Base-by-base conservation (phyloP, 2,888 invertebrate genomes). In the Cylloceria caligata region DNA sequence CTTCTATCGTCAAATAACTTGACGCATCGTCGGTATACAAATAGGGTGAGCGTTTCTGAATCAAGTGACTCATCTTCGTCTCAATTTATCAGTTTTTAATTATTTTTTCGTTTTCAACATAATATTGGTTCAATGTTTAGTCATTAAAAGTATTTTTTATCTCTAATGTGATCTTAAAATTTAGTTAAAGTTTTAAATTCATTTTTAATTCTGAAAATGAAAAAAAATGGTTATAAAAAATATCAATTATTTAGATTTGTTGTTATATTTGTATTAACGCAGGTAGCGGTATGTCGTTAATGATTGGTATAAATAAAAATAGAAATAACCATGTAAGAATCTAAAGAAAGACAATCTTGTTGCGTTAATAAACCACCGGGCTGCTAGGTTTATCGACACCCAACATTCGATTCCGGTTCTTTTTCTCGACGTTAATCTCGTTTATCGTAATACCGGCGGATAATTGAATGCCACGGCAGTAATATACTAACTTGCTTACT, bases 381-480 rank as follows among this genome's bases (percentile, higher is more conserved):
- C 2, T 36, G 16, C 30, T 47, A 2, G 47, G 47, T 67, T 19
- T 30, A 27, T 45, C 65, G 47, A 11, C 65, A 47, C 65, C 49
- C 21, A 52, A 11, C 30, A 19, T 16, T 67, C 30, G 7, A 16
- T 3, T 27, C 16, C 13, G 47, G 65, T 24, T 9, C 16, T n/a
- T 47, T 47, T 45, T 19, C 30, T 47, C n/a, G n/a, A 49, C 30
- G 36, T 24, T 11, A 27, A 49, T 73, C 64, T 64, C 30, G 30
- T 73, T 64, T 52, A 49, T 60, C 52, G 19, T 64, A n/a, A 49
- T 45, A 13, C 47, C 24, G 24, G 24, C 13, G 7, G 75, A 39
- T 75, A 74, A 74, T 74, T 74, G 74, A 65, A 74, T 65, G 52
- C 65, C 65, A 11, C 24, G 3, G 24, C 24, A 1, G 21, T 4